Base-by-base conservation (phyloP, 2,113 vertebrate genomes). In the Echinops telfairi region DNA sequence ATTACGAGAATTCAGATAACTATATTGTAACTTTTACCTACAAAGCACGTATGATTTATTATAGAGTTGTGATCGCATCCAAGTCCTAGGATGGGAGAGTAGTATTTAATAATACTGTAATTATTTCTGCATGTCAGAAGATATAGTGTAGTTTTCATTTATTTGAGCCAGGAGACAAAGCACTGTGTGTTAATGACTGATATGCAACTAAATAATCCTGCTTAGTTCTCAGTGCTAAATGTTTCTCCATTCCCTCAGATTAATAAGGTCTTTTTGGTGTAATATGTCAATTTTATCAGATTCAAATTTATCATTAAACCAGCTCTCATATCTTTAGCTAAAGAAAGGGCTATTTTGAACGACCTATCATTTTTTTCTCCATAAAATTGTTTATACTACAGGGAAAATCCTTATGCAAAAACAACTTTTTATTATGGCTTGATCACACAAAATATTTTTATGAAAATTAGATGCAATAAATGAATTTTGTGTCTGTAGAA, bases 241-340 rank as follows among this genome's bases (percentile, higher is more conserved):
- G 25, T 84, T 97, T 29, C 19, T 89, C 9, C 94, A 94, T 36
- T 89, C 31, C 31, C 80, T 95, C n/a, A 95, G 68, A 94, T 90
- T 97, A 96, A 96, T 95, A 92, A 15, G 68, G 27, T 31, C 36
- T 62, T 96, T 93, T 96, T 84, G 78, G 85, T 94, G 16, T 92
- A 89, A 87, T 92, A 27, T 85, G 86, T 96, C 85, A 89, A 40
- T 97, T 97, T 97, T 91, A 86, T 97, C 94, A 79, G 85, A 95
- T 96, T 95, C 47, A 64, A 92, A 94, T 91, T 96, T 92, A 87
- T 96, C 81, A 92, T 95, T 27, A 90, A 89, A 96, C 70, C 71
- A 95, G 40, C 77, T 84, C 1, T 14, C 57, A 17, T 91, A 29
- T 0, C 90, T 95, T 95, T 6, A 86, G 29, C 27, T 96, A 58